Evolutionary conservation across 2,113 vertebrate species (phyloP).

Genomic region (Ciconia boyciana): DNA sequence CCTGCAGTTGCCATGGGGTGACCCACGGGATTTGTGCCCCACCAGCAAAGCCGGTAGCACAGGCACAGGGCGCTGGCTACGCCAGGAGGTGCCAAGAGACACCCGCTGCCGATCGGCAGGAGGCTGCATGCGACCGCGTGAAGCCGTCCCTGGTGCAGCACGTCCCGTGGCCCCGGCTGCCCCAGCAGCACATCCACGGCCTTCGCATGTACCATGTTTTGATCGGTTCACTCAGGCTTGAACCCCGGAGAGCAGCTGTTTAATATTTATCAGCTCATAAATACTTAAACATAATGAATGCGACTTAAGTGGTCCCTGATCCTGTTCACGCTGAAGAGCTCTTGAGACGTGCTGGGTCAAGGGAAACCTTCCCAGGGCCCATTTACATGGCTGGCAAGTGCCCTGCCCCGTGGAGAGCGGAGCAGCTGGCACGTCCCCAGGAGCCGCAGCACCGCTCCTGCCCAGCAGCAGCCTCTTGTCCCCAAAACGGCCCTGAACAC

Average conservation of each 20-base stretch:
- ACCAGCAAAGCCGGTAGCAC: fast-evolving
- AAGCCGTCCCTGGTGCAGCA: neutral
- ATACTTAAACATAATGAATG: conserved; percentile 13
- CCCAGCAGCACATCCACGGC: fast-evolving
- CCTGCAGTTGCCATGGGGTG: neutral
- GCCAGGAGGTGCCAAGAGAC: neutral
- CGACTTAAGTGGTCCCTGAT: neutral
- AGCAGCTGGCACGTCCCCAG: fast-evolving
- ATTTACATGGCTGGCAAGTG: fast-evolving
- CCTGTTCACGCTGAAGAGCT: neutral
- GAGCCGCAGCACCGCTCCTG: fast-evolving
- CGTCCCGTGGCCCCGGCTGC: fast-evolving
- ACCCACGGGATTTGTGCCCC: neutral
- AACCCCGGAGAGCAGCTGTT: neutral
- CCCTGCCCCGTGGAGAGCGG: fast-evolving
- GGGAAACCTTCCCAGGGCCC: neutral
- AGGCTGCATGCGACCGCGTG: fast-evolving
- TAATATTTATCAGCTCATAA: conserved; percentile 38
- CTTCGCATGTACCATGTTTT: fast-evolving
- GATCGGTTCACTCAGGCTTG: neutral
- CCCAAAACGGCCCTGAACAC: fast-evolving
- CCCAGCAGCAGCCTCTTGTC: neutral
- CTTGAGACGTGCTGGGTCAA: fast-evolving
- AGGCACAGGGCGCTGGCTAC: fast-evolving
- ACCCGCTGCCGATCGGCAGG: fast-evolving